Evolutionary conservation across 2,888 invertebrate species (phyloP), one percentile per base, ranked within the genome.

Genomic region (Hybos culiciformis): DNA sequence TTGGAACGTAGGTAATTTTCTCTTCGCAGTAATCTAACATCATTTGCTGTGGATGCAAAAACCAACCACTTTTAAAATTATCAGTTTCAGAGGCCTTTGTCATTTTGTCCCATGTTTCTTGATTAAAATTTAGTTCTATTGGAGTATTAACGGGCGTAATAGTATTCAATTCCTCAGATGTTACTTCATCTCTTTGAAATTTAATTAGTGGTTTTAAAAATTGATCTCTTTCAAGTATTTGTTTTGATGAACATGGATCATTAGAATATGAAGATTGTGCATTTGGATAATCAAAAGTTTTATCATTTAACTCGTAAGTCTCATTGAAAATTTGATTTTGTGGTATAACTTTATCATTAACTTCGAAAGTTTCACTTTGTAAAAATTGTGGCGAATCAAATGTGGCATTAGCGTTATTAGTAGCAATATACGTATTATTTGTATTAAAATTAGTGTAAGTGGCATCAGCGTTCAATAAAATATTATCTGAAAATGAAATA

Each of bases 131-230:
- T 26, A 53, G 41, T 37, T 54, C 54, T 17, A 50, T 52, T 18
- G 54, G 54, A 18, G 54, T 54, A 44, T 54, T 54, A 9, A 54
- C 48, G 15, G 54, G 54, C 9, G 54, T 54, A 11, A 52, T 41
- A 18, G 52, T 54, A 18, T 51, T 50, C 37, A 53, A 39, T 40
- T 54, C 54, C 38, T 50, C 52, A 3, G 50, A 52, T 34, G 43
- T 46, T 5, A 39, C 31, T 34, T 52, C 52, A 8, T 54, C 54
- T 9, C 42, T 47, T 23, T 54, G 52, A 19, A 45, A 49, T 48
- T 48, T 48, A 29, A 53, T 50, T 17, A 42, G 31, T 17, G 52
- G 52, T 36, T 40, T 42, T 17, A 41, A 19, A 14, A 21, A 31
- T 19, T 33, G 37, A 41, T 49, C 49, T n/a, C 49, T 26, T 41